Base-by-base conservation (phyloP, 1,140 invertebrate genomes). In the Kradibia gibbosae region DNA sequence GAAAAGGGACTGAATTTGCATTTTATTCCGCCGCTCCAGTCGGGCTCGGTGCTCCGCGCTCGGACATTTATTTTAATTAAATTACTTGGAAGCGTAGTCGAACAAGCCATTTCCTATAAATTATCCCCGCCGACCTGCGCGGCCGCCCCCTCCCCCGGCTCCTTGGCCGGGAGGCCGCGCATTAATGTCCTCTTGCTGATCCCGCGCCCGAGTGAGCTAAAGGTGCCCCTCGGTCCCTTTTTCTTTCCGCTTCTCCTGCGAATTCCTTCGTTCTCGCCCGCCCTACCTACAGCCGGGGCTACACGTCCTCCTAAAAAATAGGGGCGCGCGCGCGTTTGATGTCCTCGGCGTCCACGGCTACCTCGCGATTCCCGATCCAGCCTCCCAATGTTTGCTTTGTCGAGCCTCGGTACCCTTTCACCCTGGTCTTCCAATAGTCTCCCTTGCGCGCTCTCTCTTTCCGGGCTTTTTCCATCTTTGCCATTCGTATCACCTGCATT, bases 71-170 rank as follows among this genome's bases (percentile, higher is more conserved):
- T 91, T 91, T 91, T 91, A 91, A 91, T 91, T 91, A 91, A 91
- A 91, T 91, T 91, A 91, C 90, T 90, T 86, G 87, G 88, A 86
- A 84, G 71, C 78, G 65, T 83, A 80, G 87, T 91, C 91, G 91
- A 91, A 91, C 91, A 91, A 91, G 88, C 91, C 91, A 91, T 91
- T 91, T 91, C 90, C 91, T 91, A 91, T 91, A 91, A 91, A 91
- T 91, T 91, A 91, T 91, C 87, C 89, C 88, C 89, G 89, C 86
- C 86, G 13, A 3, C 50, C 13, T 22, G 50, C 22, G 15, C 50
- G 22, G 15, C 42, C 50, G 22, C 20, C 50, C 15, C 50, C 15
- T 22, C 5, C 20, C 22, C 50, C 10, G 15, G 15, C 88, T 62
- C 78, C 80, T 53, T 82, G 81, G 82, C 83, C 67, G 65, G 55